A percentile compares a stretch with the other conserved stretches of the same genome.
Conservation (phyloP, 2,888 invertebrate genomes). For the Elysia crispata region DNA sequence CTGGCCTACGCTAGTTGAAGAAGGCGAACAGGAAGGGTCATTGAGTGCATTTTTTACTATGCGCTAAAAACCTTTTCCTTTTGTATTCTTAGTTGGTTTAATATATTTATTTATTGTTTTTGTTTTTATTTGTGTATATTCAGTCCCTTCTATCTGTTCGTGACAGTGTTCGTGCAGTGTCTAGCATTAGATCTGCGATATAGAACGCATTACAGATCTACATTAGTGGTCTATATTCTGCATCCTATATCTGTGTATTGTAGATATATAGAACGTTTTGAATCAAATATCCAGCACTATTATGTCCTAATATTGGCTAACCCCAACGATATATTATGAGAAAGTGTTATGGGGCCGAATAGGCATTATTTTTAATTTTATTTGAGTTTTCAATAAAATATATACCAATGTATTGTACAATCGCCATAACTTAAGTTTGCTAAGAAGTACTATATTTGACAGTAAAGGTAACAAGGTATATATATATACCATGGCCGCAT, state of each 20-base stretch:
- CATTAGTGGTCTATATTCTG: background rate
- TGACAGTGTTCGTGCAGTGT: no score
- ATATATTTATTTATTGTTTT: background rate
- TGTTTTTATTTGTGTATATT: conserved; percentile 4
- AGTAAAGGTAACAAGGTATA: no score
- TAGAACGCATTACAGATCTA: conserved; percentile 4
- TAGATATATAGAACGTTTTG: conserved; percentile 3
- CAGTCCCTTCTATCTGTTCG: background rate
- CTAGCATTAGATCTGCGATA: no score
- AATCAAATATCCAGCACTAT: background rate
- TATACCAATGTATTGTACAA: no score
- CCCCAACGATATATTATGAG: no score
- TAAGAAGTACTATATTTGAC: no score
- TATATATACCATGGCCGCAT: no score
- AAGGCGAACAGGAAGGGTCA: conserved; percentile 4
- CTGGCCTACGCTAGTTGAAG: background rate
- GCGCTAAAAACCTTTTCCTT: conserved; percentile 4
- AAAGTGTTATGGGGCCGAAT: no score
- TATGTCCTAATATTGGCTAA: no score
- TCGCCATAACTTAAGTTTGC: no score
- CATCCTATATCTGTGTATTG: conserved; percentile 1
- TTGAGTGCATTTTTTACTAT: background rate
- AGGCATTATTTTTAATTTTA: no score
- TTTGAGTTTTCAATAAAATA: no score
- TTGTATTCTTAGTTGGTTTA: background rate